Percentiles rank a stretch among this genome's conserved stretches.
Conservation (phyloP, 2,797 vertebrate genomes). For the Adelosebastes latens region DNA sequence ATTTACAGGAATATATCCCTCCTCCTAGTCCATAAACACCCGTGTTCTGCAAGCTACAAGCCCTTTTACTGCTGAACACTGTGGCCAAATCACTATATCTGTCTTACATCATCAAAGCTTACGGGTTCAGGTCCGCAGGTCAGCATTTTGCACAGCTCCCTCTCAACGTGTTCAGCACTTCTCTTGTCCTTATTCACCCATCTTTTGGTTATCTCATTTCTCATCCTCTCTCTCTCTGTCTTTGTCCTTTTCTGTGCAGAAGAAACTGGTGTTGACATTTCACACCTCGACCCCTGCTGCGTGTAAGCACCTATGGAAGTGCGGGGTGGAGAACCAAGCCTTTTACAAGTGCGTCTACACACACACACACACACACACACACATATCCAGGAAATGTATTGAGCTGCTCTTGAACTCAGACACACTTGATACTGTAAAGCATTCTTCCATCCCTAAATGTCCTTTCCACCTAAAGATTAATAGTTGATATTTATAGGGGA, state of each 20-base stretch:
- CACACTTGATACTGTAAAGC: background rate
- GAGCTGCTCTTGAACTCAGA: background rate
- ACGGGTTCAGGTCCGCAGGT: slow-evolving; percentile 52
- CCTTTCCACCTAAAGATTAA: background rate
- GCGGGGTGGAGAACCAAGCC: slow-evolving; percentile 97
- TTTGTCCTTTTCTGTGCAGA: slow-evolving; percentile 85
- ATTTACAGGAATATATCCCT: slow-evolving; percentile 48
- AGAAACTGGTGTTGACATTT: slow-evolving; percentile 95
- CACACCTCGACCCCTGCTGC: slow-evolving; percentile 98
- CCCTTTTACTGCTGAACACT: slow-evolving; percentile 45
- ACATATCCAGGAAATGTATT: background rate
- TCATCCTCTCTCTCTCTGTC: slow-evolving; percentile 36
- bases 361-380: background rate
- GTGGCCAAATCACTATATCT: slow-evolving; percentile 45
- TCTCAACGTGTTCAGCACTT: slow-evolving; percentile 49
- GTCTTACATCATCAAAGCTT: slow-evolving; percentile 39
- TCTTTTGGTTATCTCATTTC: slow-evolving; percentile 20
- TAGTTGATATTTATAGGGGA: background rate
- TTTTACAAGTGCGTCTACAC: slow-evolving; percentile 94
- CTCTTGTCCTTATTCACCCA: slow-evolving; percentile 18
- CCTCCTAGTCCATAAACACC: slow-evolving; percentile 34
- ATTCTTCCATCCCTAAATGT: background rate
- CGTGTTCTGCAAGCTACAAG: slow-evolving; percentile 27
- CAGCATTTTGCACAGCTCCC: slow-evolving; percentile 75
- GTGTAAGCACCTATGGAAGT: slow-evolving; percentile 99